These are phyloP conservation scores for Parauchenoglanis punctatus DNA, from an alignment of 2,797 vertebrate species.

Conservation along the genomic window DNA sequence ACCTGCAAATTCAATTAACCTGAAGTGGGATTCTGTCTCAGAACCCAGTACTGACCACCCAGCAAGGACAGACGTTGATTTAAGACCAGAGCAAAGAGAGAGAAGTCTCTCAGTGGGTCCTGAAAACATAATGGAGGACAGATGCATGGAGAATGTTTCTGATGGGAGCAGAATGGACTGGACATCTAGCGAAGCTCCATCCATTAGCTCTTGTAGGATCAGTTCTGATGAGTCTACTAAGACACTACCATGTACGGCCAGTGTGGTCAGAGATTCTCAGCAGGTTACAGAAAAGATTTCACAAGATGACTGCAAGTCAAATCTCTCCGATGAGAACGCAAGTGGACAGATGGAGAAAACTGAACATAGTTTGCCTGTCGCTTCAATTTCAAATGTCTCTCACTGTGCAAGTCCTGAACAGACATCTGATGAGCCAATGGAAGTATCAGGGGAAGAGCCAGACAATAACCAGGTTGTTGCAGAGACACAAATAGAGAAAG, in stretches of 20 bases:
- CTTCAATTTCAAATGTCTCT: conserved; percentile 26
- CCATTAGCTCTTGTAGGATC: conserved; percentile 60
- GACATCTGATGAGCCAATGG: conserved; percentile 57
- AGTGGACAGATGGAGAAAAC: conserved; percentile 58
- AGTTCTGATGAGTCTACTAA: conserved; percentile 62
- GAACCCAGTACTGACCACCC: conserved; percentile 53
- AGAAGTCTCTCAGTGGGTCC: conserved; percentile 47
- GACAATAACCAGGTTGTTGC: conserved; percentile 41
- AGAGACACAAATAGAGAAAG: conserved; percentile 44
- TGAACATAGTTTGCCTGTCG: conserved; percentile 34
- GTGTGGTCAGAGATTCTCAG: conserved; percentile 44
- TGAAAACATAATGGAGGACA: conserved; percentile 57
- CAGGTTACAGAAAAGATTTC: conserved; percentile 60
- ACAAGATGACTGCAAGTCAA: conserved; percentile 61
- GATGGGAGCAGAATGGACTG: conserved; percentile 58
- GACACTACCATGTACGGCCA: conserved; percentile 39
- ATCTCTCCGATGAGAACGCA: conserved; percentile 54
- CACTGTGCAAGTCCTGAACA: conserved; percentile 58
- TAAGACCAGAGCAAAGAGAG: conserved; percentile 66
- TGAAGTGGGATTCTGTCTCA: conserved; percentile 56
- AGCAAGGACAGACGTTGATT: conserved; percentile 49
- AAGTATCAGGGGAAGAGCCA: conserved; percentile 47
- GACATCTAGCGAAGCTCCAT: conserved; percentile 59
- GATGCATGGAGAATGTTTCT: conserved; percentile 44
- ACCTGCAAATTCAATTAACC: conserved; percentile 43